Percentiles rank a stretch among this genome's conserved stretches.
These are phyloP conservation scores for Setipinna tenuifilis DNA, from an alignment of 2,797 vertebrate species.

Conservation along the genomic window DNA sequence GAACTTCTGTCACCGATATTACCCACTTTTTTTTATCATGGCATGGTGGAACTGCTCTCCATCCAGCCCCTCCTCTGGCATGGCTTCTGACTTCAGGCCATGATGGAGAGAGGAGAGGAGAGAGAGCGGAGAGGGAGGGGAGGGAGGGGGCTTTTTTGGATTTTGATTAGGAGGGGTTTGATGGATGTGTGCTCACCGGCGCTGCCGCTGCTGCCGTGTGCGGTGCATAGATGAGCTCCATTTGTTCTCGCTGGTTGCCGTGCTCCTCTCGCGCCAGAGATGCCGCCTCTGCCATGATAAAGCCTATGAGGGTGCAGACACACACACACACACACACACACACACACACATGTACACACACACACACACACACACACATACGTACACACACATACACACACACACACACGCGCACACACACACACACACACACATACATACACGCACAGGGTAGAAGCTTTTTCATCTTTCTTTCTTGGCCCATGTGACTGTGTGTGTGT, in stretches of 20 bases:
- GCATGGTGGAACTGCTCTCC: not conserved
- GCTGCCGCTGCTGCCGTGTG: not conserved
- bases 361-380: too few species aligned
- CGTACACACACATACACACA: too few species aligned
- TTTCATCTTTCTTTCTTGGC: not conserved
- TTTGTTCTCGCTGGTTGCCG: not conserved
- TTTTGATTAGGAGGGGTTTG: slow-evolving; percentile 20
- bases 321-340: too few species aligned
- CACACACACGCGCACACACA: too few species aligned
- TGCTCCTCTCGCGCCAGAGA: too few species aligned
- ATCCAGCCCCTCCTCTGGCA: not conserved
- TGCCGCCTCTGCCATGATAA: slow-evolving; percentile 14
- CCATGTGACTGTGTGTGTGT: not conserved
- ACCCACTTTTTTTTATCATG: not conserved
- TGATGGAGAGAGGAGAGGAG: slow-evolving; percentile 47
- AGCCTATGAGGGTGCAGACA: not conserved
- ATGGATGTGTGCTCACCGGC: not conserved
- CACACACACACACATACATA: too few species aligned
- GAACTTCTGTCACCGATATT: not conserved
- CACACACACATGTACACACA: too few species aligned
- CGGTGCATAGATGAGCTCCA: slow-evolving; percentile 1
- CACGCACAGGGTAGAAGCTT: not conserved
- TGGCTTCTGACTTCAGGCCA: not conserved
- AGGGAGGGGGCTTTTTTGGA: not conserved
- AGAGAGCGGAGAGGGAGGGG: not conserved